These are phyloP conservation scores for Platerodrilus igneus DNA, from an alignment of 2,888 invertebrate genomes.

Conservation along the genomic window DNA sequence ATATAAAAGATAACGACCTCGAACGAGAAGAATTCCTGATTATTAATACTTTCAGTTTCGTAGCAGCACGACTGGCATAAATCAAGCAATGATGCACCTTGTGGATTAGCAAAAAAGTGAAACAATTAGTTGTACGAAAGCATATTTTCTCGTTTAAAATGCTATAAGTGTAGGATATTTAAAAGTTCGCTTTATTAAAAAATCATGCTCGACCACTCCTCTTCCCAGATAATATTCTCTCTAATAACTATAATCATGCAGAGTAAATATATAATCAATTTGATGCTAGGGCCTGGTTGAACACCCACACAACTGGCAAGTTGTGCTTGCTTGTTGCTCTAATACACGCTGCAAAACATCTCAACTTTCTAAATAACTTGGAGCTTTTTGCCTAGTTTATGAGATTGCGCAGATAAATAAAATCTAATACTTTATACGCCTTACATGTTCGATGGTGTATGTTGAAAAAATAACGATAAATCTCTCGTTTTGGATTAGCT, in stretches of 20 bases:
- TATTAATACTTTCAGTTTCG: slow-evolving; percentile 15
- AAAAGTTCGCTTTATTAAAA: slow-evolving; percentile 43
- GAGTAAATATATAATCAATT: slow-evolving; percentile 51
- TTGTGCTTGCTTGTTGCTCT: slow-evolving; percentile 20
- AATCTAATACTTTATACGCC: too few relatives aligned
- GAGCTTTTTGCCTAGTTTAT: too few relatives aligned
- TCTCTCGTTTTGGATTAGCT: too few relatives aligned
- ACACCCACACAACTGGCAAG: slow-evolving; percentile 40
- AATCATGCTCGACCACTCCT: slow-evolving; percentile 44
- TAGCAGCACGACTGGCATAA: slow-evolving; percentile 11
- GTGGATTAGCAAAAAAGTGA: slow-evolving; percentile 18
- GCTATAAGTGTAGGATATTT: slow-evolving; percentile 27
- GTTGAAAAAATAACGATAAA: too few relatives aligned
- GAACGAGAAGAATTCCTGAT: slow-evolving; percentile 6
- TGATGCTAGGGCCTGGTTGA: slow-evolving; percentile 44
- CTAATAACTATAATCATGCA: slow-evolving; percentile 51
- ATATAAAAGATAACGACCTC: slow-evolving; percentile 16
- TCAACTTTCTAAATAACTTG: slow-evolving; percentile 20
- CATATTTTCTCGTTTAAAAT: slow-evolving; percentile 17
- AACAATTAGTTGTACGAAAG: slow-evolving; percentile 21
- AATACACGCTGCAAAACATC: slow-evolving; percentile 22
- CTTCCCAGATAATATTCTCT: slow-evolving; percentile 48
- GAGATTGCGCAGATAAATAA: too few relatives aligned
- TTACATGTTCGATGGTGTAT: too few relatives aligned
- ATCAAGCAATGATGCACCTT: slow-evolving; percentile 15